Percentiles rank a stretch among this genome's conserved stretches.
These are phyloP conservation scores for Sceliomorpha sp. DNA, from an alignment of 2,888 invertebrate genomes.

Conservation along the genomic window DNA sequence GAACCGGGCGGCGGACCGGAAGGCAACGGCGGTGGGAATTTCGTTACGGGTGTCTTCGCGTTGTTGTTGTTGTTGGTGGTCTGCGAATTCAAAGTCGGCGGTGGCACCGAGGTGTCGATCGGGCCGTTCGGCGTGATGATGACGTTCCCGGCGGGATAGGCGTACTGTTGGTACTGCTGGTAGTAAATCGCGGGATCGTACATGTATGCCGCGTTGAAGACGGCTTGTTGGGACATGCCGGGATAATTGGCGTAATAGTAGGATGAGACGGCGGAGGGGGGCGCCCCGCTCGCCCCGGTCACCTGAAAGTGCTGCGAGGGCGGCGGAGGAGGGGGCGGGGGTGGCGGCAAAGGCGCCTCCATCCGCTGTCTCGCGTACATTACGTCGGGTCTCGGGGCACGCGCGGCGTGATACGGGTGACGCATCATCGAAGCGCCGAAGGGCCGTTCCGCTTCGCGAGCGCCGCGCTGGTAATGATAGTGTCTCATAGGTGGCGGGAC, in stretches of 20 bases:
- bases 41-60: too few species aligned
- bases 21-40: too few species aligned
- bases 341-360: constrained; percentile 18
- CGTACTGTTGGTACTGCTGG: constrained; percentile 65
- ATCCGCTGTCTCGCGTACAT: constrained; percentile 21
- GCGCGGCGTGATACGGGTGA: constrained; percentile 63
- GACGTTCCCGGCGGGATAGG: constrained; percentile 70
- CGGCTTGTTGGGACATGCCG: too few species aligned
- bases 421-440: constrained; percentile 13
- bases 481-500: constrained; percentile 64
- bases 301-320: too few species aligned
- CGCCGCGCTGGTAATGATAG: constrained; percentile 59
- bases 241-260: constrained; percentile 69
- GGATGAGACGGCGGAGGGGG: constrained; percentile 52
- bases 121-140: constrained; percentile 73
- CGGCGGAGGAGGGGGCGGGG: too few species aligned
- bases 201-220: constrained; percentile 60
- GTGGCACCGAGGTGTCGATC: constrained; percentile 75
- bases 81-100: constrained; percentile 64
- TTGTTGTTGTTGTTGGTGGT: too few species aligned
- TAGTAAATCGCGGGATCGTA: constrained; percentile 71
- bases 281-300: constrained; percentile 1
- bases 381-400: constrained; percentile 53
- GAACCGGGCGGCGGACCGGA: too few species aligned
- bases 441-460: constrained; percentile 13